A percentile compares a stretch with the other conserved stretches of the same genome.
phyloP scores from a whole-genome alignment of 2,113 vertebrate species.

The Sorex fumeus region DNA sequence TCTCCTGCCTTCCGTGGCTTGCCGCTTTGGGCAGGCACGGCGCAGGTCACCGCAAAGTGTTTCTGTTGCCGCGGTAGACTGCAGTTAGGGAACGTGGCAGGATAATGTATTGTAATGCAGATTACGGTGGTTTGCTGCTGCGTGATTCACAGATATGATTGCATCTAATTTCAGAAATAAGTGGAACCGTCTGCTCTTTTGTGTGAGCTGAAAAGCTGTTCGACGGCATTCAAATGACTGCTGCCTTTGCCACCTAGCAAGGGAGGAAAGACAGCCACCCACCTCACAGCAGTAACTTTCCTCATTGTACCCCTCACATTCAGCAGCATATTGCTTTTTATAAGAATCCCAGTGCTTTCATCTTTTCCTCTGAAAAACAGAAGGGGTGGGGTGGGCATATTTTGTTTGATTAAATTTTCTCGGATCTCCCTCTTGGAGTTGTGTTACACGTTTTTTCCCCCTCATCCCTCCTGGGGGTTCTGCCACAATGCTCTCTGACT shows the following conservation, averaged over 20 bases:
- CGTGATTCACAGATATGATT: slow-evolving; percentile 87
- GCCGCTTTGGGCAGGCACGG: slow-evolving; percentile 58
- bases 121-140: slow-evolving; percentile 85
- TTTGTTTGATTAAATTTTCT: slow-evolving; percentile 73
- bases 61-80: slow-evolving; percentile 75
- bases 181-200: slow-evolving; percentile 86
- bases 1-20: slow-evolving; percentile 47
- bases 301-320: slow-evolving; percentile 32
- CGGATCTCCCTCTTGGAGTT: slow-evolving; percentile 12
- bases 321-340: slow-evolving; percentile 61
- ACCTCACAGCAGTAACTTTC: slow-evolving; percentile 67
- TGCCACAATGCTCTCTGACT: not conserved
- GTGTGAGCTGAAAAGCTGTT: slow-evolving; percentile 82
- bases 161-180: slow-evolving; percentile 87
- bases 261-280: slow-evolving; percentile 72
- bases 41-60: slow-evolving; percentile 75
- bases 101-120: slow-evolving; percentile 82
- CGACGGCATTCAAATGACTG: slow-evolving; percentile 77
- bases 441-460: not conserved
- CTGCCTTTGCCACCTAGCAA: slow-evolving; percentile 81
- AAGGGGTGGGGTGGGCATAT: slow-evolving; percentile 39
- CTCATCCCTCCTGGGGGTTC: slow-evolving; percentile 46
- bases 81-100: slow-evolving; percentile 79
- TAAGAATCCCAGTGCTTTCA: slow-evolving; percentile 37
- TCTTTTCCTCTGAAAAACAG: slow-evolving; percentile 38